phyloP scores from a whole-genome alignment of 2,797 vertebrate genomes.

The Botia almorhae region DNA sequence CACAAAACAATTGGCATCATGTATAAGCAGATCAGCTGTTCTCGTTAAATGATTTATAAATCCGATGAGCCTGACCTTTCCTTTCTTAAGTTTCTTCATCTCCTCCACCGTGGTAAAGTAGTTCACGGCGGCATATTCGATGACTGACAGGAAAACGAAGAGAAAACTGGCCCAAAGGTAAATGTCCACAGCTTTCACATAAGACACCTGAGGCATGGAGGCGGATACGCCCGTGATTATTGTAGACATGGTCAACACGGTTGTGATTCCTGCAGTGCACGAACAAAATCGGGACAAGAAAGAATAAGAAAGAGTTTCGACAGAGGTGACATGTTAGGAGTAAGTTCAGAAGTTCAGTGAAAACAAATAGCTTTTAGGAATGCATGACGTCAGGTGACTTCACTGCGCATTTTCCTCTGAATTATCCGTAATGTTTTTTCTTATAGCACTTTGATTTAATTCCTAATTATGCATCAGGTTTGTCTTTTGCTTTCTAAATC shows the following conservation, averaged over 20 bases:
- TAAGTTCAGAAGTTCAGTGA: not conserved
- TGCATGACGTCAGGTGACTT: too few species aligned
- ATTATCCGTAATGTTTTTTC: too few species aligned
- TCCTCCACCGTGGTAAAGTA: slow-evolving; percentile 91
- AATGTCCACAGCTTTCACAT: slow-evolving; percentile 91
- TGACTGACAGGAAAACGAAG: slow-evolving; percentile 90
- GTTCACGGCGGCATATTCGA: slow-evolving; percentile 90
- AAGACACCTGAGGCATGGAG: slow-evolving; percentile 93
- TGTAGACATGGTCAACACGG: slow-evolving; percentile 91
- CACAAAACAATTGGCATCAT: slow-evolving; percentile 7
- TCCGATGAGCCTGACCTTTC: slow-evolving; percentile 75
- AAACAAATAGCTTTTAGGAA: too few species aligned
- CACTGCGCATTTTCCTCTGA: too few species aligned
- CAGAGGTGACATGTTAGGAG: not conserved
- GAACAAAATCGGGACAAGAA: slow-evolving; percentile 2
- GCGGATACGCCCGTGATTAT: slow-evolving; percentile 89
- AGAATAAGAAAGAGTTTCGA: not conserved
- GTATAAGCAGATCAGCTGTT: not conserved
- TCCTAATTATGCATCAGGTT: too few species aligned
- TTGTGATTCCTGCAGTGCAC: slow-evolving; percentile 84
- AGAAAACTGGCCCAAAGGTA: slow-evolving; percentile 93
- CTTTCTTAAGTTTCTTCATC: slow-evolving; percentile 81
- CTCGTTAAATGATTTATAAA: not conserved
- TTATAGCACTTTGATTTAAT: too few species aligned
- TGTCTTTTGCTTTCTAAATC: too few species aligned